Evolutionary conservation across 2,888 invertebrate species (phyloP), one percentile per base, ranked within the genome.

Genomic region (Synergus japonicus): DNA sequence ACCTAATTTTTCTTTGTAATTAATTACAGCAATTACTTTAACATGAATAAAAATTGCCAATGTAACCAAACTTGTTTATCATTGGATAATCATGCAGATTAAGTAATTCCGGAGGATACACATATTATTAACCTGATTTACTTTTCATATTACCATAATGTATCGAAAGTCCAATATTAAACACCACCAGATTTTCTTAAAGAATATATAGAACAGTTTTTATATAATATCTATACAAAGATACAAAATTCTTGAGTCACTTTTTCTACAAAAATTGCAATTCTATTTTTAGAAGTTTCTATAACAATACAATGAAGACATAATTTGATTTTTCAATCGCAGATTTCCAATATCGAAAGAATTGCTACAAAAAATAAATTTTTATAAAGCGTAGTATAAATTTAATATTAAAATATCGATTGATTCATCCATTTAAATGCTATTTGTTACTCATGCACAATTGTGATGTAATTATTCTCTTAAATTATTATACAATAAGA

Each of bases 151-250:
- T 44, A 18, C 18, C 18, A 44, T 22, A 15, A 18, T 66, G 44
- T 18, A 54, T 54, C 5, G 54, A 73, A 73, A 54, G 41, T 73
- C 18, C 18, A 43, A 44, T 41, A 76, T 63, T 76, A 44, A 63
- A 22, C 22, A 22, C 22, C 60, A 44, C 10, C 13, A 76, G 4
- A 76, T n/a, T 12, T 63, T 76, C 15, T 49, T 22, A 46, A 41
- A 67, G 15, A 44, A 67, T 18, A 67, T 67, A 67, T 13, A 18
- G 12, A 67, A 13, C 15, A 41, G 15, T 37, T 65, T 67, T 67
- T 41, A 44, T 67, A 18, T 46, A 41, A 67, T 46, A 13, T 67
- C 43, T 18, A 67, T 41, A 44, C 43, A 67, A 67, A 67, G 43
- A 46, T 44, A 67, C 18, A 67, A 67, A 67, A n/a, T 67, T 67